Evolutionary conservation across 2,797 vertebrate species (phyloP), one percentile per base, ranked within the genome.

Genomic region (Megalops cyprinoides): DNA sequence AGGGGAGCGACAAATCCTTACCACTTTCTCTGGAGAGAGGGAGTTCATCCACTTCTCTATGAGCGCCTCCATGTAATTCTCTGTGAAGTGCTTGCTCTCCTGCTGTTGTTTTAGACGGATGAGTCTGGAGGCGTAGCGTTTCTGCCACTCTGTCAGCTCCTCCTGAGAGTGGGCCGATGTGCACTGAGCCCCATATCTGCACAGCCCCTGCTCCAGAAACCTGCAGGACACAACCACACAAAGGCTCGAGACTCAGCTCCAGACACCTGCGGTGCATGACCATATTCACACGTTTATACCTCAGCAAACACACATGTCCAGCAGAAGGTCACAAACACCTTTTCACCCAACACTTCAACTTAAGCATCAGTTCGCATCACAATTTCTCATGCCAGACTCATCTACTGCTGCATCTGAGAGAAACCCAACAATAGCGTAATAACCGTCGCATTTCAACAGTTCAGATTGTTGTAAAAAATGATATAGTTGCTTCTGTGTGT

Each of bases 41-140:
- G 98, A 99, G 91, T 98, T 99, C 96, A 99, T 99, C 98, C 98
- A 99, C 92, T 99, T 99, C 92, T 99, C 98, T 84, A 99, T 99
- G 86, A 99, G 94, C n/a, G 96, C 95, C 92, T 99, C 98, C 95
- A 98, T 99, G 90, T 99, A 99, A 93, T 95, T 99, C 91, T 98
- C 97, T 0, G 96, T 96, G 90, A 97, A 97, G 86, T 98, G 97
- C 80, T 97, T 97, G 90, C 95, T 98, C 84, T 99, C 98, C 90
- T 97, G 98, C 90, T 99, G 98, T 90, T 99, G 98, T 88, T 99
- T 99, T 84, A 99, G 88, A 78, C 95, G 95, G 90, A 99, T 98
- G 91, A 99, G 90, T 83, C 98, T 96, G 46, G 96, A 98, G n/a
- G 98, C 97, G 0, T 99, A 99, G 79, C 98, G 95, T 76, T 96